Conservation (phyloP, 2,797 vertebrate genomes). For the Sciurus vulgaris region DNA sequence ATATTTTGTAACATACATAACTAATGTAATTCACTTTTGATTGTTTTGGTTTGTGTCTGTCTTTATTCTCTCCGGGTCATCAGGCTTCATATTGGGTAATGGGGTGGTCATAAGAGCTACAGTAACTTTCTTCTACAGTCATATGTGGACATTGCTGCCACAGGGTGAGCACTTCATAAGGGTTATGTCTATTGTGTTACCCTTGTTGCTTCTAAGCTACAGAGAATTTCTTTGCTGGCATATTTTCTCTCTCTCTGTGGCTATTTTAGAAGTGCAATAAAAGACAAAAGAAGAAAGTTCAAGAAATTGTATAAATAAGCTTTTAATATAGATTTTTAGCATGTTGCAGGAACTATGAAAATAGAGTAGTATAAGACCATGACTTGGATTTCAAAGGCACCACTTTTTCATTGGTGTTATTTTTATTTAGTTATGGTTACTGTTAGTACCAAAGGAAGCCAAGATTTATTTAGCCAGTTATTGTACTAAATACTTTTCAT, state of each 20-base stretch:
- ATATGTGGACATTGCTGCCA: neutral
- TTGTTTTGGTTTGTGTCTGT: neutral
- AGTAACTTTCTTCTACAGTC: neutral
- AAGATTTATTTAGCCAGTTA: neutral
- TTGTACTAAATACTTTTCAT: neutral
- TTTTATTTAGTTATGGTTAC: neutral
- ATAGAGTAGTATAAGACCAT: neutral
- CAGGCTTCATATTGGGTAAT: neutral
- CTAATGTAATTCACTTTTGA: neutral
- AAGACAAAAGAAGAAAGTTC: neutral
- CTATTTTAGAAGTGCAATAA: neutral
- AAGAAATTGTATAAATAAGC: neutral
- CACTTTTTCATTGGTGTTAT: neutral
- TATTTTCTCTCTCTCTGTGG: neutral
- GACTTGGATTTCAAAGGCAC: neutral
- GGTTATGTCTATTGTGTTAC: neutral
- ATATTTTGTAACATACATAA: neutral
- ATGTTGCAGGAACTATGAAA: neutral
- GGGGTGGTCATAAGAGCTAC: neutral
- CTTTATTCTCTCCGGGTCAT: neutral
- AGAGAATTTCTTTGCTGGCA: neutral
- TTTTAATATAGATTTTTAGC: conserved; percentile 34
- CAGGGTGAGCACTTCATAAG: neutral
- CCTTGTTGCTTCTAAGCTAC: neutral
- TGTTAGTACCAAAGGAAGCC: neutral